These are phyloP conservation scores for Metellina segmentata DNA, from an alignment of 2,888 invertebrate genomes.

Conservation along the genomic window DNA sequence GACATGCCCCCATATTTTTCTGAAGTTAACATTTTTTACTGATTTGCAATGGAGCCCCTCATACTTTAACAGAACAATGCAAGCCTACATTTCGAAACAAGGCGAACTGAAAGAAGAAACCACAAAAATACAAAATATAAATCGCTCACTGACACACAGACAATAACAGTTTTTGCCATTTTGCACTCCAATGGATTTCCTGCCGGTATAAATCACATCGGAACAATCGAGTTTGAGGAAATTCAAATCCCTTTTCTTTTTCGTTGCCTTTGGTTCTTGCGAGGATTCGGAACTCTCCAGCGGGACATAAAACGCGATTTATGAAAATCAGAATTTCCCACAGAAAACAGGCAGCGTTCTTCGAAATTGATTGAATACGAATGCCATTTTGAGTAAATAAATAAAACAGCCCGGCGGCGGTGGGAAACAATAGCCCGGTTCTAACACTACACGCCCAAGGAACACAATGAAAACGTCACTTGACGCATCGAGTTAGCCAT, in stretches of 20 bases:
- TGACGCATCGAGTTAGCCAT: conserved; percentile 2
- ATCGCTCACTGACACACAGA: not conserved
- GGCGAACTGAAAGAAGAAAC: no score
- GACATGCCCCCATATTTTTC: no score
- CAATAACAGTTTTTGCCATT: not conserved
- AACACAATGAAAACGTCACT: conserved; percentile 21
- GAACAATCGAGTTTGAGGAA: conserved; percentile 29
- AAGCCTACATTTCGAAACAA: no score
- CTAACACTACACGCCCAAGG: conserved; percentile 1
- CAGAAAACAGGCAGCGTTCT: conserved; percentile 1
- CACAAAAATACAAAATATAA: no score
- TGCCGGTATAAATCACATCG: conserved; percentile 16
- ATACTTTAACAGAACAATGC: no score
- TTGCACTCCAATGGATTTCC: conserved; percentile 2
- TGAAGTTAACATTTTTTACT: no score
- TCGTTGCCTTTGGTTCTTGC: not conserved
- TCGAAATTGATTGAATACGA: conserved; percentile 15
- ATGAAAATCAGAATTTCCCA: conserved; percentile 47
- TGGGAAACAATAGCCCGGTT: conserved; percentile 47
- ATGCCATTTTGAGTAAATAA: conserved; percentile 26
- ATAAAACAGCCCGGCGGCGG: conserved; percentile 20
- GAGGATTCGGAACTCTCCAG: conserved; percentile 5
- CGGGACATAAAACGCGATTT: conserved; percentile 53
- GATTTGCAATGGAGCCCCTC: no score
- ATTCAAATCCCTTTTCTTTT: conserved; percentile 39